phyloP scores from a whole-genome alignment of 1,140 invertebrate genomes.

The Eumaeus atala region DNA sequence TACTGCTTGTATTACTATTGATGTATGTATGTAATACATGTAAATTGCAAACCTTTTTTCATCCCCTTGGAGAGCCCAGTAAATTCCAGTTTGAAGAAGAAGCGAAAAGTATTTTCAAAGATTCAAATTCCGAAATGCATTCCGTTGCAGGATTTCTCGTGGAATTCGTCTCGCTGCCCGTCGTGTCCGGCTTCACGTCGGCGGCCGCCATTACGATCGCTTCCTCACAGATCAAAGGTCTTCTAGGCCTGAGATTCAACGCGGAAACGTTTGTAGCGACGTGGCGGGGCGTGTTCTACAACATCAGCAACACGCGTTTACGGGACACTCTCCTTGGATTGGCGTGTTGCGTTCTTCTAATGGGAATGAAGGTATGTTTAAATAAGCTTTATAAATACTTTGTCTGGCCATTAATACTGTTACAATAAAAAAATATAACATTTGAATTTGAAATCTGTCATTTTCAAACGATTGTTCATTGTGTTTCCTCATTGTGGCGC shows the following conservation, averaged over 20 bases:
- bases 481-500: no score
- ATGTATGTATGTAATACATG: no score
- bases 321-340: constrained; percentile 80
- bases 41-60: no score
- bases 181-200: constrained; percentile 90
- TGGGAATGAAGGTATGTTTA: constrained; percentile 80
- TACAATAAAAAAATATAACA: no score
- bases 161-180: constrained; percentile 89
- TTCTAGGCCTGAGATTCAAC: constrained; percentile 80
- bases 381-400: no score
- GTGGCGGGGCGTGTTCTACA: constrained; percentile 73
- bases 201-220: constrained; percentile 90
- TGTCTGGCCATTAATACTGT: no score
- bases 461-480: no score
- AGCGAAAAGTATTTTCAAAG: no score
- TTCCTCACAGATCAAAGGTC: constrained; percentile 84
- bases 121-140: not conserved
- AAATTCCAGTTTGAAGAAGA: no score
- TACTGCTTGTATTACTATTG: no score
- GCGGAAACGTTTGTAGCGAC: constrained; percentile 78
- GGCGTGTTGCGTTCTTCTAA: constrained; percentile 76
- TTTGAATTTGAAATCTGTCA: no score
- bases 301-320: constrained; percentile 72
- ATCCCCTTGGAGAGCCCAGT: no score
- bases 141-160: constrained; percentile 84